Evolutionary conservation across 2,797 vertebrate genomes (phyloP).

Genomic region (Distichodus sexfasciatus): DNA sequence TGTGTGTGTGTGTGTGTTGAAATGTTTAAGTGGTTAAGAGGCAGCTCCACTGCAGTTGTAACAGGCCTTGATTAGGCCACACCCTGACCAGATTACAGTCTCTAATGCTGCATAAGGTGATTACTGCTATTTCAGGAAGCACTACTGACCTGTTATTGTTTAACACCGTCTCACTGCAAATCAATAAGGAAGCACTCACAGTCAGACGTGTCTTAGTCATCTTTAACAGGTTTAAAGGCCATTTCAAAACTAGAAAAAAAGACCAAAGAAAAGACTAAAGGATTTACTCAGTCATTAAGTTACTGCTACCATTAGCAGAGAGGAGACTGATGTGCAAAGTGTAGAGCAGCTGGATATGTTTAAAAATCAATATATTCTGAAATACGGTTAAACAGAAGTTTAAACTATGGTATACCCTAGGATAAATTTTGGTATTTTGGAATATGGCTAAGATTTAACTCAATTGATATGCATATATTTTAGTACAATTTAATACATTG

Average conservation of each 20-base stretch:
- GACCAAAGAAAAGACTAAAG: no score
- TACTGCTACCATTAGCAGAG: no score
- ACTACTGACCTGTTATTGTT: slow-evolving; percentile 69
- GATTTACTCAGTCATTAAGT: no score
- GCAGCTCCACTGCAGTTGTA: slow-evolving; percentile 54
- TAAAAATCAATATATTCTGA: no score
- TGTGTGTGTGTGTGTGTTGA: slow-evolving; percentile 42
- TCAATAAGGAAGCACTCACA: slow-evolving; percentile 28
- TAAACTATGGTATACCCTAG: no score
- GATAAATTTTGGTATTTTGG: no score
- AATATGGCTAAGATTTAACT: no score
- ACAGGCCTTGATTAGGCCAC: slow-evolving; percentile 58
- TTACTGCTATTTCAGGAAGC: slow-evolving; percentile 87
- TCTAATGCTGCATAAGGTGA: slow-evolving; percentile 84
- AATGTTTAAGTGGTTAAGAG: slow-evolving; percentile 63
- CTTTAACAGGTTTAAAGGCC: neutral
- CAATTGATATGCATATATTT: no score
- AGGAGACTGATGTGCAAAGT: no score
- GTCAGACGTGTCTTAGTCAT: slow-evolving; percentile 16
- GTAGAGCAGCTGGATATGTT: no score
- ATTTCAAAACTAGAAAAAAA: neutral
- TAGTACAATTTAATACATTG: no score
- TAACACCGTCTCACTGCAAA: slow-evolving; percentile 67
- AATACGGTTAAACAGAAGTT: no score
- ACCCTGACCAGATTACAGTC: slow-evolving; percentile 78